phyloP scores from a whole-genome alignment of 2,888 invertebrate species.

The Latrodectus elegans region DNA sequence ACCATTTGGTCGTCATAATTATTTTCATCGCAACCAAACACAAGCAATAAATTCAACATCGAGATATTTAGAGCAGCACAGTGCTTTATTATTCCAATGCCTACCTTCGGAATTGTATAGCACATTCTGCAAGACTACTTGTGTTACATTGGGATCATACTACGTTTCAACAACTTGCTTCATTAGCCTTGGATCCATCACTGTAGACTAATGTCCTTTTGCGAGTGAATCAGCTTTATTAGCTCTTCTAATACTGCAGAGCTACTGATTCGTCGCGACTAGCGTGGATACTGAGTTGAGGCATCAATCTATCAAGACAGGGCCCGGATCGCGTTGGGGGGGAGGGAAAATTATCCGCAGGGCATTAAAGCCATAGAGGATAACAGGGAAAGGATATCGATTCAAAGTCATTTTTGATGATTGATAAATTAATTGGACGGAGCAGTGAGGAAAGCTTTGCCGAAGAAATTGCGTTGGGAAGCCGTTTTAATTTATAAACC shows the following conservation, averaged over 20 bases:
- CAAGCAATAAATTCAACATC: too few species aligned
- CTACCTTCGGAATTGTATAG: not conserved
- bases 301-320: slow-evolving; percentile 3
- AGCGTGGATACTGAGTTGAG: not conserved
- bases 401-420: too few species aligned
- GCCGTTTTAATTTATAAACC: too few species aligned
- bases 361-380: not conserved
- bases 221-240: slow-evolving; percentile 37
- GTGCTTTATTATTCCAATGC: too few species aligned
- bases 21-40: too few species aligned
- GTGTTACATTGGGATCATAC: not conserved
- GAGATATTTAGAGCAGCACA: too few species aligned
- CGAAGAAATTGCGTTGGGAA: too few species aligned
- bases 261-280: slow-evolving; percentile 10
- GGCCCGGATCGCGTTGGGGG: not conserved
- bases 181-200: slow-evolving; percentile 38
- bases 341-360: not conserved
- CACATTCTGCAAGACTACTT: not conserved
- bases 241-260: slow-evolving; percentile 14
- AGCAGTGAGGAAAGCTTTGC: too few species aligned
- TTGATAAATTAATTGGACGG: too few species aligned
- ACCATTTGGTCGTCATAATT: too few species aligned
- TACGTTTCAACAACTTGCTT: slow-evolving; percentile 18
- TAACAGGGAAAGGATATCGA: too few species aligned
- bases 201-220: slow-evolving; percentile 14